Evolutionary conservation across 2,888 invertebrate genomes (phyloP), one percentile per base, ranked within the genome.

Genomic region (Sipunculus nudus): DNA sequence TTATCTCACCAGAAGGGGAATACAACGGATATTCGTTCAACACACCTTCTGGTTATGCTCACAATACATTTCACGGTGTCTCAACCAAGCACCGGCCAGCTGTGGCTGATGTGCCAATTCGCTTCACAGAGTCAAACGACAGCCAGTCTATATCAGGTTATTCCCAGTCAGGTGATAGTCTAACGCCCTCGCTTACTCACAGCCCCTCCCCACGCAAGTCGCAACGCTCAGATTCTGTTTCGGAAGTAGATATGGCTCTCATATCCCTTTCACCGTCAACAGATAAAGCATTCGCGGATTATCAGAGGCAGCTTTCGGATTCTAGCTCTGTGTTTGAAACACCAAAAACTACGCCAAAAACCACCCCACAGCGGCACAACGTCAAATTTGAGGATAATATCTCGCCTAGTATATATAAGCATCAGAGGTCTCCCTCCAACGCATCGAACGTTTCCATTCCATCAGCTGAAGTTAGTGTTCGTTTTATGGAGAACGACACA

Each of bases 61-160:
- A 93, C 82, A 92, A 94, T 84, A 94, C 94, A 1, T 96, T 94
- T 85, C 95, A 94, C 84, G 95, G 93, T 0, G 67, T 71, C 23
- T 92, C 92, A 45, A 88, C 91, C 5, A 86, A 90, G 77, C 75
- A 79, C 39, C 65, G 83, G 48, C 83, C 83, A 29, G 75, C 75
- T 64, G 72, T 78, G 19, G 72, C 78, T 60, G 73, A 78, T 38
- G 70, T 75, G 55, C 79, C 80, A 1, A 66, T 80, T n/a, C 71
- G 75, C 43, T 75, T 78, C 65, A 68, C 74, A 10, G 75, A 77
- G 53, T 49, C 66, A 3, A 35, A 49, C 38, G 60, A 64, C 40
- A 58, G 56, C 13, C 52, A 39, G n/a, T n/a, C n/a, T n/a, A n/a
- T n/a, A n/a, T n/a, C 46, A 28, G 56, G 50, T 29, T 61, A 50